Base-by-base conservation (phyloP, 1,140 invertebrate species). In the Episyrphus balteatus region DNA sequence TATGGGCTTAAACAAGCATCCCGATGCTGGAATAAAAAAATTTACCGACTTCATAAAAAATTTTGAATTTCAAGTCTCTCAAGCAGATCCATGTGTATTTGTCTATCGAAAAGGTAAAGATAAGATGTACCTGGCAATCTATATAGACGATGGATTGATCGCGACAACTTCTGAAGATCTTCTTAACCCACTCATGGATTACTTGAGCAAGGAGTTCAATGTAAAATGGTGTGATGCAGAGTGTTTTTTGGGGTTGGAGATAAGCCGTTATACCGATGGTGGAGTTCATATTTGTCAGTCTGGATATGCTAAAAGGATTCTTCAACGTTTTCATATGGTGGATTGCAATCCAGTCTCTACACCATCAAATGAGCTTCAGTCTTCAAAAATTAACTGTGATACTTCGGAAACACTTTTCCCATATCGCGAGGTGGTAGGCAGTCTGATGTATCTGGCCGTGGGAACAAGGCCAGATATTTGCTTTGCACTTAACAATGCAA, bases 131-230 rank as follows among this genome's bases (percentile, higher is more conserved):
- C 48, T 58, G 8, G 47, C 47, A 7, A 31, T 70, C 2, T 71
- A 69, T 52, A 63, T 73, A 2, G 66, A 73, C 52, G 69, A 71
- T 52, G 61, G 55, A 9, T 47, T 72, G 17, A 50, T 70, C 44
- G 59, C 51, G 30, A 50, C 59, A 17, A 57, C 39, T 39, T 32
- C 50, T 50, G 38, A 51, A 17, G 26, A 44, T n/a, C 46, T 55
- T 38, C 14, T 57, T 6, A 14, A 55, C 6, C 13, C 38, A 15
- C 54, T 62, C n/a, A 47, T 57, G 5, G 32, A 49, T 39, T 12
- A 59, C 3, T 17, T 64, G 36, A 53, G 37, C 47, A 48, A 43
- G 17, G 36, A 57, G 37, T 66, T 65, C 33, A 56, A 62, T 33
- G 55, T 66, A n/a, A 53, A 46, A 34, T 48, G 46, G 6, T 52